Percentiles rank a stretch among this genome's conserved stretches.
Conservation (phyloP, 2,113 vertebrate species). For the Caloenas nicobarica region DNA sequence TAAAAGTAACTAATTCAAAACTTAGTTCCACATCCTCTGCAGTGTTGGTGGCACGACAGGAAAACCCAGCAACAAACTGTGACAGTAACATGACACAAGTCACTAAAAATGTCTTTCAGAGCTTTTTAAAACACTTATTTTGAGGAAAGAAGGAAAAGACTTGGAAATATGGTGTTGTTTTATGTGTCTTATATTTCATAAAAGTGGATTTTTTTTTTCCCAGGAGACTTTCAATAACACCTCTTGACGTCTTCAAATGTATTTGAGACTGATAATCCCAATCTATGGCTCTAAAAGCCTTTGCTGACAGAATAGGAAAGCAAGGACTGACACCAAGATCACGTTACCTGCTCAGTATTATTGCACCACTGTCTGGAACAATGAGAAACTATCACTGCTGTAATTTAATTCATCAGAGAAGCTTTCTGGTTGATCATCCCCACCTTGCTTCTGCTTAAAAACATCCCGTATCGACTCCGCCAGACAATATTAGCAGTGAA, state of each 20-base stretch:
- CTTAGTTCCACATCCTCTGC: not conserved
- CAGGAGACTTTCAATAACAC: not conserved
- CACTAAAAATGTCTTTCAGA: not conserved
- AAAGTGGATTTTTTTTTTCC: not conserved
- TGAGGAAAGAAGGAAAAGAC: not conserved
- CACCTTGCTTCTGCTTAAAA: not conserved
- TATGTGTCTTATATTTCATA: not conserved
- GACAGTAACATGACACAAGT: not conserved
- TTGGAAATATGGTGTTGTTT: not conserved
- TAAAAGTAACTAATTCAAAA: not conserved
- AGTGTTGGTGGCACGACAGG: not conserved
- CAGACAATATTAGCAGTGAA: not conserved
- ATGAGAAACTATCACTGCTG: not conserved
- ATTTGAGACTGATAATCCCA: not conserved
- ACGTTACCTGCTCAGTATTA: not conserved
- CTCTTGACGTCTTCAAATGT: not conserved
- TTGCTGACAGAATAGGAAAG: not conserved
- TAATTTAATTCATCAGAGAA: conserved; percentile 22
- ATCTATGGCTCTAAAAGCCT: not conserved
- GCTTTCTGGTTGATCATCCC: not conserved
- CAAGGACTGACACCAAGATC: not conserved
- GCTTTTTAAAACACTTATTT: not conserved
- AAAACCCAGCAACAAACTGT: not conserved
- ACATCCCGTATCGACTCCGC: not conserved
- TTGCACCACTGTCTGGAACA: not conserved